Percentiles rank a stretch among this genome's conserved stretches.
phyloP scores from a whole-genome alignment of 2,797 vertebrate species.

The Coccyzus lansbergi region DNA sequence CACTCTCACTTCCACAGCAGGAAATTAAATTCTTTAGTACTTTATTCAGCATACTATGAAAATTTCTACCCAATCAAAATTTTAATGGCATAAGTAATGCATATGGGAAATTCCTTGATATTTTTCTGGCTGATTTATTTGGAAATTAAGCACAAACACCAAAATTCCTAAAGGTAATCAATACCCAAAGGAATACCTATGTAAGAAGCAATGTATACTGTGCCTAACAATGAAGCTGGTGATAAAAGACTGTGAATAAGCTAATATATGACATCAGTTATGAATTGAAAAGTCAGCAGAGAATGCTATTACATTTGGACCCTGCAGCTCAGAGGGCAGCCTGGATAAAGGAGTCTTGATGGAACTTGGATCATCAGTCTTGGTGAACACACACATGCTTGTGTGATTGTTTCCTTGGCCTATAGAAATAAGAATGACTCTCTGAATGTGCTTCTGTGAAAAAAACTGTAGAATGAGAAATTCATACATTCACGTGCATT shows the following conservation, averaged over 20 bases:
- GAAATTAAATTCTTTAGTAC: not conserved
- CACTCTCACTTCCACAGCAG: not conserved
- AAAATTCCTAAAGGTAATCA: not conserved
- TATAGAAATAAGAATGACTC: not conserved
- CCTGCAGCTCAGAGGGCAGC: not conserved
- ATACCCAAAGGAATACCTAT: not conserved
- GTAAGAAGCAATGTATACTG: not conserved
- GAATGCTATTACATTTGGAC: not conserved
- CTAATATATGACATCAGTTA: not conserved
- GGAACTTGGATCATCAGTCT: not conserved
- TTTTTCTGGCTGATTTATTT: not conserved
- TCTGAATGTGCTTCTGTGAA: not conserved
- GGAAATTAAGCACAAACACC: not conserved
- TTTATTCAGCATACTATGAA: not conserved
- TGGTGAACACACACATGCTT: accelerated
- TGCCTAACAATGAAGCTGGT: not conserved
- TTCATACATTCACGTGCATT: not conserved
- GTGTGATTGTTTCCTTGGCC: not conserved
- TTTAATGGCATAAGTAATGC: not conserved
- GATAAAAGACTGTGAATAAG: not conserved
- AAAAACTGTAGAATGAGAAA: not conserved
- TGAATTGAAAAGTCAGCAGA: not conserved
- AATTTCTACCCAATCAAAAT: not conserved
- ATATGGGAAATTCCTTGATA: not conserved
- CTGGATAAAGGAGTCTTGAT: not conserved